phyloP scores from a whole-genome alignment of 2,113 vertebrate species.

The Erythrolamprus reginae region DNA sequence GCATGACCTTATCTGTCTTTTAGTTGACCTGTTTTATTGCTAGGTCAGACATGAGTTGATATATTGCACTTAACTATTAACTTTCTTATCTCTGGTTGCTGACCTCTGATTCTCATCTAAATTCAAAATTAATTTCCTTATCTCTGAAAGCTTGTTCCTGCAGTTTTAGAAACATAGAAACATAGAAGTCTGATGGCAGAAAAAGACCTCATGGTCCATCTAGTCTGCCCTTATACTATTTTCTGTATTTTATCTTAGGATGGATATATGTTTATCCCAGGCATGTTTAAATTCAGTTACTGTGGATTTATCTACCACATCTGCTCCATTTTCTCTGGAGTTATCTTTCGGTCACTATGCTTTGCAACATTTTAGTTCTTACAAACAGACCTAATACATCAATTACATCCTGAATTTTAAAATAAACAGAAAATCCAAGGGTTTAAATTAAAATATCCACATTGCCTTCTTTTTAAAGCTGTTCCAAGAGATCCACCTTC shows the following conservation, averaged over 20 bases:
- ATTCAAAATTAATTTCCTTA: neutral
- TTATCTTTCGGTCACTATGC: neutral
- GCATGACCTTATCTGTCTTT: neutral
- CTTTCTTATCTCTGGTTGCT: neutral
- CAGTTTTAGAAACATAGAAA: too few relatives aligned
- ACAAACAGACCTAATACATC: neutral
- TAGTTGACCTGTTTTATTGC: neutral
- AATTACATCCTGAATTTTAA: neutral
- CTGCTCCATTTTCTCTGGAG: neutral
- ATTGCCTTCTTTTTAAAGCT: neutral
- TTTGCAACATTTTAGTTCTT: neutral
- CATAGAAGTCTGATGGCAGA: too few relatives aligned
- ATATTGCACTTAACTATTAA: neutral
- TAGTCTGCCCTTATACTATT: too few relatives aligned
- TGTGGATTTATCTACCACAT: too few relatives aligned
- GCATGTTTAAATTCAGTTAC: too few relatives aligned
- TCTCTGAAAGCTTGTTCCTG: neutral
- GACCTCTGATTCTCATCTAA: neutral
- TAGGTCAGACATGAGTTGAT: neutral
- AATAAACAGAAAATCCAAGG: neutral
- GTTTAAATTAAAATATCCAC: neutral
- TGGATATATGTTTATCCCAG: too few relatives aligned
- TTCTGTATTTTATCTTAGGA: too few relatives aligned
- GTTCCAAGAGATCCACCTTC: neutral
- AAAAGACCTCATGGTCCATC: too few relatives aligned